Evolutionary conservation across 1,140 invertebrate species (phyloP).

Genomic region (Sinella curviseta): DNA sequence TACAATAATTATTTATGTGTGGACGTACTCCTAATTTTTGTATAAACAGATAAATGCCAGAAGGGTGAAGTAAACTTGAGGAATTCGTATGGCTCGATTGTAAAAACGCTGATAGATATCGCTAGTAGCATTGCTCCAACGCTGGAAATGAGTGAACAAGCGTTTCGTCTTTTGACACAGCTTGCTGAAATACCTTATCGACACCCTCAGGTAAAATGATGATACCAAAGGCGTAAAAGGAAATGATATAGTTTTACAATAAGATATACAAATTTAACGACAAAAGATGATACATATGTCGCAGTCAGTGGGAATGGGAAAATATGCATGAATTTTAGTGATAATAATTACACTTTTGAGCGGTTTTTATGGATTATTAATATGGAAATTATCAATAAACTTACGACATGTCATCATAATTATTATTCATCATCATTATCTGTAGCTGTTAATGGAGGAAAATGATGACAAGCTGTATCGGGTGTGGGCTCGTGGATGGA

Average conservation of each 20-base stretch:
- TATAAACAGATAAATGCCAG: slow-evolving; percentile 5
- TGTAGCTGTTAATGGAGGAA: slow-evolving; percentile 15
- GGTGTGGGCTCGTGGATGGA: slow-evolving; percentile 8
- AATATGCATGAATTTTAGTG: neutral
- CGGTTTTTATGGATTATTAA: too few species aligned
- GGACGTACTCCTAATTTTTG: too few species aligned
- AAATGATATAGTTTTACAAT: too few species aligned
- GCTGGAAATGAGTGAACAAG: slow-evolving; percentile 9
- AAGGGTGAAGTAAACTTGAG: slow-evolving; percentile 23
- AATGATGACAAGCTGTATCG: neutral
- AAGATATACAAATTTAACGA: too few species aligned
- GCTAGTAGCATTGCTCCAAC: neutral
- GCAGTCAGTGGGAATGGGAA: too few species aligned
- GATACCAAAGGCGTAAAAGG: neutral
- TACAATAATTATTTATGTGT: too few species aligned
- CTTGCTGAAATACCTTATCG: slow-evolving; percentile 3
- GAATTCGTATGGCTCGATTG: slow-evolving; percentile 10
- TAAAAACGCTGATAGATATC: neutral
- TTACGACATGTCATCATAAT: too few species aligned
- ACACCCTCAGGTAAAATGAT: neutral
- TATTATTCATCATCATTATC: neutral
- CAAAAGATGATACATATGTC: too few species aligned
- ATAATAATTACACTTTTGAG: neutral
- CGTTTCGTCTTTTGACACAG: neutral
- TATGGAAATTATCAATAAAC: too few species aligned